Evolutionary conservation across 92 coral and sea anemone species (phyloP).

Genomic region (Metridium senile): DNA sequence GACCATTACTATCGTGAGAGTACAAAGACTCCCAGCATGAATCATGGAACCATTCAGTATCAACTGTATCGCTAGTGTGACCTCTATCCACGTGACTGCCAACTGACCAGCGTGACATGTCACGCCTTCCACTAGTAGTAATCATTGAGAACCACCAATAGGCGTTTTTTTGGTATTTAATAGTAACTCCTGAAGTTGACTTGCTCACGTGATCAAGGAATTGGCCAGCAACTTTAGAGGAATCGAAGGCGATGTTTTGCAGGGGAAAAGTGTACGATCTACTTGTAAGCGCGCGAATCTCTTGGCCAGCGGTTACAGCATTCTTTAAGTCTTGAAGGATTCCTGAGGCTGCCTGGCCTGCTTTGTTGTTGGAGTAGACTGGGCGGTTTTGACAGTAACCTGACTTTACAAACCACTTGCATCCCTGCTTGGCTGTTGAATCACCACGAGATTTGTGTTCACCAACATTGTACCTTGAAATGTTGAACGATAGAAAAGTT

Average conservation of each 20-base stretch:
- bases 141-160: conserved; percentile 78
- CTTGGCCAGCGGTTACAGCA: conserved; percentile 57
- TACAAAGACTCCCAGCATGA: conserved; percentile 75
- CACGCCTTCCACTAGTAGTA: conserved; percentile 73
- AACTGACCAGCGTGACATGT: conserved; percentile 92
- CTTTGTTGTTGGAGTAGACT: conserved; percentile 54
- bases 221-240: conserved; percentile 53
- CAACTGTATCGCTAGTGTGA: conserved; percentile 69
- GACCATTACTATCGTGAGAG: conserved; percentile 53
- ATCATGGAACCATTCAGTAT: conserved; percentile 82
- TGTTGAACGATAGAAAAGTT: too few relatives aligned
- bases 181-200: neutral
- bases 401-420: conserved; percentile 70
- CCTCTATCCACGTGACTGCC: conserved; percentile 76
- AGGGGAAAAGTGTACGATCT: conserved; percentile 45
- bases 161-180: conserved; percentile 56
- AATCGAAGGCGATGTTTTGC: conserved; percentile 52
- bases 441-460: conserved; percentile 48
- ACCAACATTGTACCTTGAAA: conserved; percentile 75
- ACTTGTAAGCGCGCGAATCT: conserved; percentile 66
- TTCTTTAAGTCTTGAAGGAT: conserved; percentile 37
- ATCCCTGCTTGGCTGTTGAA: conserved; percentile 9
- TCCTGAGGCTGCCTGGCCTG: conserved; percentile 57
- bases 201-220: conserved; percentile 72
- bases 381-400: conserved; percentile 26